Conservation (phyloP, 2,888 invertebrate genomes). For the Aspidiotus rigidus region DNA sequence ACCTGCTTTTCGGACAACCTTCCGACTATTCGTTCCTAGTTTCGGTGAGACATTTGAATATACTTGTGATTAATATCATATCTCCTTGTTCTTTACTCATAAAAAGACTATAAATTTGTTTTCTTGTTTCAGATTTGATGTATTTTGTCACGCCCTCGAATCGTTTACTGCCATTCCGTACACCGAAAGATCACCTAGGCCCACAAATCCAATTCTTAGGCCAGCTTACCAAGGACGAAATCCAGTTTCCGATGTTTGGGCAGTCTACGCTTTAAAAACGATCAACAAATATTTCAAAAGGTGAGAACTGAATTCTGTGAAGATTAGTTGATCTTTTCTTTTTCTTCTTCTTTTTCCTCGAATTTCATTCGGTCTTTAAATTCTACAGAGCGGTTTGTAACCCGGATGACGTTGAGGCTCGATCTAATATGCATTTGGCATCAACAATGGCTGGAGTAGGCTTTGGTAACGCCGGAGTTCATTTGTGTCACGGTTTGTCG, state of each 20-base stretch:
- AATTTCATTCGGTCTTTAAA: background rate
- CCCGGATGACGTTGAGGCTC: constrained; percentile 68
- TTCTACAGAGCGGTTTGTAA: constrained; percentile 70
- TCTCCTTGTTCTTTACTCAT: constrained; percentile 16
- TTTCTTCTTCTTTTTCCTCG: no score
- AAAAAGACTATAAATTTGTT: constrained; percentile 43
- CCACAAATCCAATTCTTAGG: constrained; percentile 63
- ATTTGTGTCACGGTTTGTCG: constrained; percentile 82
- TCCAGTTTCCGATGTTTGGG: constrained; percentile 90
- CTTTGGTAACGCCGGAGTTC: constrained; percentile 89
- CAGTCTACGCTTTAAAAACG: constrained; percentile 64
- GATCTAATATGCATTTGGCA: constrained; percentile 80
- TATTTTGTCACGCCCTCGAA: constrained; percentile 87
- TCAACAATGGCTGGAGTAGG: constrained; percentile 89
- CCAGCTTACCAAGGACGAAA: constrained; percentile 85
- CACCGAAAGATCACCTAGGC: constrained; percentile 66
- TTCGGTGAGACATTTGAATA: no score
- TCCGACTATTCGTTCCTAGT: no score
- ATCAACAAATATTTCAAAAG: constrained; percentile 47
- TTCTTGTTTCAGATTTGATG: constrained; percentile 64
- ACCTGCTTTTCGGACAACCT: no score
- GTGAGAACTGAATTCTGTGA: constrained; percentile 38
- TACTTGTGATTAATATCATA: background rate
- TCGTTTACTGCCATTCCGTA: constrained; percentile 82
- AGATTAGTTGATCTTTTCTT: constrained; percentile 9